Evolutionary conservation across 2,113 vertebrate species (phyloP).

Genomic region (Candoia aspera): DNA sequence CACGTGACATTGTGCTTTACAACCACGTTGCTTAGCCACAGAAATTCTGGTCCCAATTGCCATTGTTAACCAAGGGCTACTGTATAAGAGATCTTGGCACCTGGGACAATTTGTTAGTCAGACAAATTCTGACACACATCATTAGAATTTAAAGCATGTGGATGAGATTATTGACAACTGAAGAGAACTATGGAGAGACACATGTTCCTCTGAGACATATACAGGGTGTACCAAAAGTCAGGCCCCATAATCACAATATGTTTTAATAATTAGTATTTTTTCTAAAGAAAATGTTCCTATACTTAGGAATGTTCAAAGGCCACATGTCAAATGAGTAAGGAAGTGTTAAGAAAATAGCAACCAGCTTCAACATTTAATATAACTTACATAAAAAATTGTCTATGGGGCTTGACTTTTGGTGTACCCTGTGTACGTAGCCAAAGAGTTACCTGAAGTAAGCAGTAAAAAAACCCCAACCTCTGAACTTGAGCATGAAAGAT

Average conservation of each 20-base stretch:
- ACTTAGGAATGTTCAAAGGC: background rate
- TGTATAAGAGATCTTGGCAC: background rate
- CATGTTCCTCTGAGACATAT: background rate
- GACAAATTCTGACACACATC: background rate
- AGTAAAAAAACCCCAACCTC: background rate
- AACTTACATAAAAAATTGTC: background rate
- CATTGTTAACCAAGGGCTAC: background rate
- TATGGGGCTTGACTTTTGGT: background rate
- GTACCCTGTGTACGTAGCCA: background rate
- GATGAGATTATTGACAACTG: background rate
- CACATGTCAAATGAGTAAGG: background rate
- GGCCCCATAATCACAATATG: background rate
- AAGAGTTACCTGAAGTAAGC: background rate
- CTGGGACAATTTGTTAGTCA: background rate
- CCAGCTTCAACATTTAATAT: background rate
- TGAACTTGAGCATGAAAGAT: background rate
- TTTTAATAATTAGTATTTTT: background rate
- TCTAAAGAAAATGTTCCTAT: background rate
- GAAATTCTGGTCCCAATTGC: background rate
- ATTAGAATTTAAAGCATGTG: background rate
- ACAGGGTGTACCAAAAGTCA: background rate
- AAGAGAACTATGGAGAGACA: background rate
- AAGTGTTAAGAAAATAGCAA: background rate
- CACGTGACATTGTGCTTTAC: background rate
- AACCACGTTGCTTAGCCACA: background rate